phyloP scores from a whole-genome alignment of 2,113 vertebrate genomes.

The Ranitomeya imitator region DNA sequence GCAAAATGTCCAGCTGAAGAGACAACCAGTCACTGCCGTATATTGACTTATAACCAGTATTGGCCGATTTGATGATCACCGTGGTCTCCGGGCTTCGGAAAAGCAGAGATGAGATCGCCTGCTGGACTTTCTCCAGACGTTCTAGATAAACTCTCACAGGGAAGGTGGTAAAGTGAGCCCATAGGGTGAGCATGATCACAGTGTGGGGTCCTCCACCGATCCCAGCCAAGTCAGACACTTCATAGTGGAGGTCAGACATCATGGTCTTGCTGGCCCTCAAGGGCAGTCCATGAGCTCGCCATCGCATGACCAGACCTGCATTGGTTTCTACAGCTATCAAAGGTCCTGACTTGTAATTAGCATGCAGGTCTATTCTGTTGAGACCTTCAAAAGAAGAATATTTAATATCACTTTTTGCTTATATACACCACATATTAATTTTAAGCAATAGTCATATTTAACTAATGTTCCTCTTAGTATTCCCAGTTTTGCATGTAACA shows the following conservation, averaged over 20 bases:
- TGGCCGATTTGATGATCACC: no score
- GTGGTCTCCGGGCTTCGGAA: constrained; percentile 53
- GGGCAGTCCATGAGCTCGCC: constrained; percentile 61
- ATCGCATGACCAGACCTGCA: constrained; percentile 49
- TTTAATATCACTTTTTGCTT: neutral
- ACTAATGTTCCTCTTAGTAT: no score
- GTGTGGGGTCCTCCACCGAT: constrained; percentile 59
- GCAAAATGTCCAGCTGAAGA: no score
- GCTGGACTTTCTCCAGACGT: constrained; percentile 53
- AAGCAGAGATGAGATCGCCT: constrained; percentile 55
- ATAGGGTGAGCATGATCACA: constrained; percentile 57
- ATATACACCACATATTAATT: no score
- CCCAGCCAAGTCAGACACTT: constrained; percentile 55
- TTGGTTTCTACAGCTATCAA: constrained; percentile 34
- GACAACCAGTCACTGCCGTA: no score
- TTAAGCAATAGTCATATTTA: no score
- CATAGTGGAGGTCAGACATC: constrained; percentile 60
- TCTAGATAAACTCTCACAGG: constrained; percentile 48
- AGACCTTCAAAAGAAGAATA: constrained; percentile 48
- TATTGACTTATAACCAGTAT: no score
- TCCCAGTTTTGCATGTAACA: no score
- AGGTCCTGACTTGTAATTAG: constrained; percentile 28
- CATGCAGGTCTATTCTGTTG: constrained; percentile 57
- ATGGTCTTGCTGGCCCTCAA: constrained; percentile 47
- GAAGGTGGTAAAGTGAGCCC: constrained; percentile 61